Conservation (phyloP, 2,797 vertebrate genomes). For the Apogon hyalosoma region DNA sequence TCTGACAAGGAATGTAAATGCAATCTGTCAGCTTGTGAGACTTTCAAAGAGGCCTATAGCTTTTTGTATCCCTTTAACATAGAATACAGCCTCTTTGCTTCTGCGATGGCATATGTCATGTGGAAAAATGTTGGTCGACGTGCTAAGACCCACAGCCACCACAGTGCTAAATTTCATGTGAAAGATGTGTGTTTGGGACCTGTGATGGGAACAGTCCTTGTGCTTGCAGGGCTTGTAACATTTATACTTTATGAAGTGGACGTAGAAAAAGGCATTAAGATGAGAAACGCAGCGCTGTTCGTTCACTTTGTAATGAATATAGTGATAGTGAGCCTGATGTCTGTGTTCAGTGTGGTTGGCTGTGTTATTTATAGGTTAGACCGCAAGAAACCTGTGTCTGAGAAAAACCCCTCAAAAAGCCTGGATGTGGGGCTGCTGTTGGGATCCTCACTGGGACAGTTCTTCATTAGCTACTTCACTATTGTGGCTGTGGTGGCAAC, state of each 20-base stretch:
- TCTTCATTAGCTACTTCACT: constrained; percentile 92
- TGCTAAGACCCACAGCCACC: constrained; percentile 77
- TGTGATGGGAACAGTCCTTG: constrained; percentile 70
- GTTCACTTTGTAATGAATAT: constrained; percentile 91
- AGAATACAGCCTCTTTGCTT: constrained; percentile 96
- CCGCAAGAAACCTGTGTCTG: constrained; percentile 87
- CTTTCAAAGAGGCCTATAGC: constrained; percentile 90
- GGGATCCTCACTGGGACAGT: constrained; percentile 92
- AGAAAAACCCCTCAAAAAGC: constrained; percentile 93
- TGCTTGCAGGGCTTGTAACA: constrained; percentile 88
- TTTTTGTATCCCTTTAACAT: constrained; percentile 98
- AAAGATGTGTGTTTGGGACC: constrained; percentile 86
- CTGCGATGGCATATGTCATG: constrained; percentile 95
- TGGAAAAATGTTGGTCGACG: constrained; percentile 96
- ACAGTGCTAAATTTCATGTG: constrained; percentile 77
- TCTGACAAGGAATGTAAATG: constrained; percentile 79
- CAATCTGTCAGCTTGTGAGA: constrained; percentile 80
- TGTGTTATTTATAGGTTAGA: constrained; percentile 88
- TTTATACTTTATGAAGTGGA: constrained; percentile 93
- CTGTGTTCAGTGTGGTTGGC: constrained; percentile 83
- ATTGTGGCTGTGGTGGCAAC: constrained; percentile 89
- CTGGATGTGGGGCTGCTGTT: constrained; percentile 93
- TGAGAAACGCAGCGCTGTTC: constrained; percentile 75
- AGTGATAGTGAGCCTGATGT: constrained; percentile 88
- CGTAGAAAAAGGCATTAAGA: constrained; percentile 72